These are phyloP conservation scores for Delichon dasypus DNA, from an alignment of 2,797 vertebrate species.

Conservation along the genomic window DNA sequence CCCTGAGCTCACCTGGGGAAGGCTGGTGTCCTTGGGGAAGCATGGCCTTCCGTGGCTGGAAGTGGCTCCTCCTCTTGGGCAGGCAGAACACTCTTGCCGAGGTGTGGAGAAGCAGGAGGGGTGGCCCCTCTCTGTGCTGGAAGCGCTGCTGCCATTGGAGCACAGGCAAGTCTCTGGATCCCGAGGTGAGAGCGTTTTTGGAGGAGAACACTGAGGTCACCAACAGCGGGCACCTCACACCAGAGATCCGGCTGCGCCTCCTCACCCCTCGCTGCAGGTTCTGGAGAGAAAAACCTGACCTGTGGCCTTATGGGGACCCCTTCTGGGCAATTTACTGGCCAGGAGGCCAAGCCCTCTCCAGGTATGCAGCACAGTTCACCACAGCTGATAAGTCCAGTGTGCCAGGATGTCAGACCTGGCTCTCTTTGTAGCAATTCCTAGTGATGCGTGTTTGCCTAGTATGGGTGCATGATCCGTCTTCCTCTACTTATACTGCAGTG, in stretches of 20 bases:
- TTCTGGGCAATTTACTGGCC: slow-evolving; percentile 98
- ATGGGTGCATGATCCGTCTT: not conserved
- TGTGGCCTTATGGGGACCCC: slow-evolving; percentile 90
- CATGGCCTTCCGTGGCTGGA: slow-evolving; percentile 48
- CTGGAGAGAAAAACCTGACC: slow-evolving; percentile 86
- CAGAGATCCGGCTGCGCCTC: slow-evolving; percentile 87
- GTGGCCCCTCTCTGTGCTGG: not conserved
- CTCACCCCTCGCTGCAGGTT: slow-evolving; percentile 88
- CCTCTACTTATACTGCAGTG: not conserved
- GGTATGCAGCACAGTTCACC: slow-evolving; percentile 66
- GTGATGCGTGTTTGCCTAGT: not conserved
- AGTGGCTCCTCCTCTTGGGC: not conserved
- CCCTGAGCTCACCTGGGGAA: not conserved
- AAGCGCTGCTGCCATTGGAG: slow-evolving; percentile 32
- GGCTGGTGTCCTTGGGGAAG: not conserved
- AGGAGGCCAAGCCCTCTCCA: slow-evolving; percentile 90
- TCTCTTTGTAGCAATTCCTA: not conserved
- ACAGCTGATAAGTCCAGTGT: not conserved
- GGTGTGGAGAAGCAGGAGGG: not conserved
- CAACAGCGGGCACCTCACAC: slow-evolving; percentile 81
- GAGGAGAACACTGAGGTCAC: slow-evolving; percentile 86
- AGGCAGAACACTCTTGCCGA: not conserved
- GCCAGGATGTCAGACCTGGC: not conserved
- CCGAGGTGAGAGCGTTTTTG: slow-evolving; percentile 77
- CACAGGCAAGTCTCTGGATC: not conserved